These are phyloP conservation scores for Stichopus chloronotus DNA, from an alignment of 35 echinoderm and acorn worm species.

Conservation along the genomic window DNA sequence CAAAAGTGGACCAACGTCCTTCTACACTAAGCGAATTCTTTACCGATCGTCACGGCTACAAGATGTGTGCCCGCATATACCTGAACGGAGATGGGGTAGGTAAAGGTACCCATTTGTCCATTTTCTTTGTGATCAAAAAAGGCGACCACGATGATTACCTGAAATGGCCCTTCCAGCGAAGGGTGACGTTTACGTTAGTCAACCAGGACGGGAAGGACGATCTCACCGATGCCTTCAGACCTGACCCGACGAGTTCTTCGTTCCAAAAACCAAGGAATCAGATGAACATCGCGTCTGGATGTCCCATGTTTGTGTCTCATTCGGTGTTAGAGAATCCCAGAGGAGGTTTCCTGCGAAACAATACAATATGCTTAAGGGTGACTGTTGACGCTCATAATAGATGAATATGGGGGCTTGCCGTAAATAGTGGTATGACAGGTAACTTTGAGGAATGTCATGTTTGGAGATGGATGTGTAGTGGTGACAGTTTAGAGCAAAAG, in stretches of 20 bases:
- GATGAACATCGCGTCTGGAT: constrained; percentile 86
- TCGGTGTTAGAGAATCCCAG: constrained; percentile 48
- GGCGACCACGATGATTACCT: constrained; percentile 48
- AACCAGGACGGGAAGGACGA: constrained; percentile 49
- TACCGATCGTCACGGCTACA: constrained; percentile 57
- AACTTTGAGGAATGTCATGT: too few species aligned
- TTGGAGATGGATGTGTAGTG: too few species aligned
- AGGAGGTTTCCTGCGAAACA: constrained; percentile 52
- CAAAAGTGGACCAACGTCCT: neutral
- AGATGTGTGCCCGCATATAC: constrained; percentile 66
- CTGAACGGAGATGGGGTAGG: constrained; percentile 68
- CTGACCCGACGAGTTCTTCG: constrained; percentile 53
- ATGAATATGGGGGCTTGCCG: too few species aligned
- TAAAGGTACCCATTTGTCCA: constrained; percentile 55
- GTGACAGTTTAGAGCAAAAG: too few species aligned
- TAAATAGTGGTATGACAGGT: too few species aligned
- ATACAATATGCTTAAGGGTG: constrained; percentile 74
- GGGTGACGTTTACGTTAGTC: constrained; percentile 49
- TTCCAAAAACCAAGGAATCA: constrained; percentile 64
- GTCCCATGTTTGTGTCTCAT: constrained; percentile 66
- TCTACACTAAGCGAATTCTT: constrained; percentile 54
- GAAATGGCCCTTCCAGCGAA: constrained; percentile 60
- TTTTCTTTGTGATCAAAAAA: constrained; percentile 70
- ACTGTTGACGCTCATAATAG: constrained; percentile 51
- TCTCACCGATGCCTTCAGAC: constrained; percentile 53